Evolutionary conservation across 1,140 invertebrate genomes (phyloP).

Genomic region (Epicauta chinensis): DNA sequence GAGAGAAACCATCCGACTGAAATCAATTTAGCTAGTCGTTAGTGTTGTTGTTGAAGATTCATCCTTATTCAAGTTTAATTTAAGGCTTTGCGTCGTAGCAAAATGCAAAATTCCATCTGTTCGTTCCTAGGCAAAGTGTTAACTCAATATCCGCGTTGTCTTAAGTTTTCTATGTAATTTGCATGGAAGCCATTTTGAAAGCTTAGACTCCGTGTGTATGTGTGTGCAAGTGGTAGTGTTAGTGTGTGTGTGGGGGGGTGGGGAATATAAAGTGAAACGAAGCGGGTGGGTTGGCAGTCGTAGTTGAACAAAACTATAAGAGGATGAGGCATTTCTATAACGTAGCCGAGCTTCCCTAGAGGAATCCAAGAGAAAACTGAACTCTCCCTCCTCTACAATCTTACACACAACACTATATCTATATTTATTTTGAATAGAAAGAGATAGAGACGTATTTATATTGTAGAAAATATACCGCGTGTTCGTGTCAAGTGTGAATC

Average conservation of each 20-base stretch:
- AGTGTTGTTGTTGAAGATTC: too few relatives aligned
- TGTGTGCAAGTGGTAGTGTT: slow-evolving; percentile 17
- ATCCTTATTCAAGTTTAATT: too few relatives aligned
- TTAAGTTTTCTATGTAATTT: slow-evolving; percentile 41
- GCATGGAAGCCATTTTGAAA: slow-evolving; percentile 40
- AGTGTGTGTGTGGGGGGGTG: slow-evolving; percentile 22
- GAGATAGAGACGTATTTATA: slow-evolving; percentile 9
- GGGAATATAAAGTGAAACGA: not conserved
- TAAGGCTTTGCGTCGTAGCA: too few relatives aligned
- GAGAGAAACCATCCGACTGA: too few relatives aligned
- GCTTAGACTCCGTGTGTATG: slow-evolving; percentile 27
- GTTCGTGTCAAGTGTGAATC: too few relatives aligned
- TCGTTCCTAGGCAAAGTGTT: slow-evolving; percentile 29
- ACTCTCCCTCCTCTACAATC: too few relatives aligned
- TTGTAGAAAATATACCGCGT: slow-evolving; percentile 14
- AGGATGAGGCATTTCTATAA: too few relatives aligned
- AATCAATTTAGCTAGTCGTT: too few relatives aligned
- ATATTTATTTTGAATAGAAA: not conserved
- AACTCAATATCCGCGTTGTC: slow-evolving; percentile 40
- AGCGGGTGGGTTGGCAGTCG: not conserved
- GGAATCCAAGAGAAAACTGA: too few relatives aligned
- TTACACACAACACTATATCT: too few relatives aligned
- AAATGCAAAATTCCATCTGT: not conserved
- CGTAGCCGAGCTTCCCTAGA: too few relatives aligned
- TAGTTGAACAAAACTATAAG: too few relatives aligned